A percentile compares a stretch with the other conserved stretches of the same genome.
phyloP scores from a whole-genome alignment of 2,888 invertebrate genomes.

The Aporophyla lueneburgensis region DNA sequence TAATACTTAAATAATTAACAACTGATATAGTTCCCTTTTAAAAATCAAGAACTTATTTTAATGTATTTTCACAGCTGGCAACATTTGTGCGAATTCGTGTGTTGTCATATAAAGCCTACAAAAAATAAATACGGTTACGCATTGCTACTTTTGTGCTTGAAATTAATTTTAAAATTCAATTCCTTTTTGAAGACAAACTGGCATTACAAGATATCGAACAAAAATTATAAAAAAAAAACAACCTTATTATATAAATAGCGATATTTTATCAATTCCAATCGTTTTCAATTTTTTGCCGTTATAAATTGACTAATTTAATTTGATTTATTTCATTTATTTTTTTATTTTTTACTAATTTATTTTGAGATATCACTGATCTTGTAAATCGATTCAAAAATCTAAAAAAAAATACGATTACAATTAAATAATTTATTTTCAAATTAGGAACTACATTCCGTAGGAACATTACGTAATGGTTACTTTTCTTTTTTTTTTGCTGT shows the following conservation, averaged over 20 bases:
- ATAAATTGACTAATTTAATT: slow-evolving; percentile 33
- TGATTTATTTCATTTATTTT: no score
- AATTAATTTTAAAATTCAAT: slow-evolving; percentile 22
- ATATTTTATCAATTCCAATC: slow-evolving; percentile 13
- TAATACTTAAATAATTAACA: slow-evolving; percentile 38
- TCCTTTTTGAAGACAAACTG: slow-evolving; percentile 19
- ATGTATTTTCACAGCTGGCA: slow-evolving; percentile 28
- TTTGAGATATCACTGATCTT: slow-evolving; percentile 32
- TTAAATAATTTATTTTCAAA: slow-evolving; percentile 6
- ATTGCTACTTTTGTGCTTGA: slow-evolving; percentile 9
- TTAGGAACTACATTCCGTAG: slow-evolving; percentile 63
- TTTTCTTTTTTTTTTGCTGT: slow-evolving; percentile 30
- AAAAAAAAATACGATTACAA: slow-evolving; percentile 13
- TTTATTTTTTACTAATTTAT: slow-evolving; percentile 26
- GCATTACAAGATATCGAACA: slow-evolving; percentile 11
- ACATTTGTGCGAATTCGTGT: slow-evolving; percentile 9
- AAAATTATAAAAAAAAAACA: background rate
- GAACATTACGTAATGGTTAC: slow-evolving; percentile 44
- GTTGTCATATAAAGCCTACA: slow-evolving; percentile 8
- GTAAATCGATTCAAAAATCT: slow-evolving; percentile 43
- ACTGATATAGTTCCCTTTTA: slow-evolving; percentile 21
- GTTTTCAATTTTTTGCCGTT: background rate
- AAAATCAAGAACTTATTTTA: slow-evolving; percentile 20
- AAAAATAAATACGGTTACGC: slow-evolving; percentile 26
- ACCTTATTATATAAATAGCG: background rate